These are phyloP conservation scores for Hyles vespertilio DNA, from an alignment of 1,140 invertebrate genomes.

Conservation along the genomic window DNA sequence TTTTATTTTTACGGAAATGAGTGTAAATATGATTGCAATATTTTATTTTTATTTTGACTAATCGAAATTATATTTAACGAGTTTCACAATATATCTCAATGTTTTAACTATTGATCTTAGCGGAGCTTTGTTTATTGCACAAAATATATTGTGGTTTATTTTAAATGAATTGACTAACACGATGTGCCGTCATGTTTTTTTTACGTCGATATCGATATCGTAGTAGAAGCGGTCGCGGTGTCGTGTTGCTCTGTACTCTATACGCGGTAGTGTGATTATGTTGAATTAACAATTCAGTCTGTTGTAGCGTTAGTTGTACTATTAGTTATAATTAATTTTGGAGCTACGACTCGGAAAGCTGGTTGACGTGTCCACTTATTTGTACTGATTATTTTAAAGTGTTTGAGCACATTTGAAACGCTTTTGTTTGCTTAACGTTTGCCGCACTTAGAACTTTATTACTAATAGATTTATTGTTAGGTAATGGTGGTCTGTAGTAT, in stretches of 20 bases:
- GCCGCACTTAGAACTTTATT: no score
- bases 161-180: background rate
- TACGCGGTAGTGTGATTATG: background rate
- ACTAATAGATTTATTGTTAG: no score
- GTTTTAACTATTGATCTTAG: slow-evolving; percentile 34
- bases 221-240: background rate
- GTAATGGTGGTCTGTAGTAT: background rate
- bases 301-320: slow-evolving; percentile 38
- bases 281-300: slow-evolving; percentile 19
- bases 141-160: background rate
- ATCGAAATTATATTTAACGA: background rate
- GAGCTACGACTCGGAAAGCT: slow-evolving; percentile 55
- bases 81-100: slow-evolving; percentile 20
- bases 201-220: no score
- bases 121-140: slow-evolving; percentile 14
- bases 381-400: slow-evolving; percentile 43
- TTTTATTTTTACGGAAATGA: no score
- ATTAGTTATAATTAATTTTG: slow-evolving; percentile 38
- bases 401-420: background rate
- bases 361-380: slow-evolving; percentile 67
- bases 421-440: no score
- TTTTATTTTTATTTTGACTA: no score
- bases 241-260: background rate
- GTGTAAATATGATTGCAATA: no score
- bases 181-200: background rate